Conservation (phyloP, 2,888 invertebrate genomes). For the Tigriopus californicus region DNA sequence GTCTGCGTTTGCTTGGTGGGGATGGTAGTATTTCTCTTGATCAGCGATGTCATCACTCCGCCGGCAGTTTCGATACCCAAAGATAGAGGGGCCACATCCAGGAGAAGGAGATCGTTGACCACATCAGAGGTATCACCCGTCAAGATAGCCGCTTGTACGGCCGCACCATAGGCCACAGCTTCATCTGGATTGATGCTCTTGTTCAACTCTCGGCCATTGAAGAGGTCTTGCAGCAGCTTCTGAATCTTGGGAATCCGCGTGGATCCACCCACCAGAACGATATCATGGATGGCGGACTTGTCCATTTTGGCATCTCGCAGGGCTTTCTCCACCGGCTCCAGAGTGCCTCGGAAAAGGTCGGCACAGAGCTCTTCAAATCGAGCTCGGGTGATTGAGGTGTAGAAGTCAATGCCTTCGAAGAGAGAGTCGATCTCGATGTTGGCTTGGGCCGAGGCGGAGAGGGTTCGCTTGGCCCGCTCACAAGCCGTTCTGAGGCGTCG, state of each 20-base stretch:
- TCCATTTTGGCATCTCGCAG: conserved; percentile 1
- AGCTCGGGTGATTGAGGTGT: conserved; percentile 82
- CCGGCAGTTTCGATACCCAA: conserved; percentile 18
- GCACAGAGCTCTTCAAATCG: conserved; percentile 54
- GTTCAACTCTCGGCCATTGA: conserved; percentile 9
- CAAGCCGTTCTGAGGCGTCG: conserved; percentile 76
- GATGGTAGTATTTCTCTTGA: conserved; percentile 19
- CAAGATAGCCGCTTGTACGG: conserved; percentile 33
- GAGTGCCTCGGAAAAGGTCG: conserved; percentile 34
- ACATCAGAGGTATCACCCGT: conserved; percentile 41
- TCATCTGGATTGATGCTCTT: conserved; percentile 3
- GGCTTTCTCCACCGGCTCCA: background rate
- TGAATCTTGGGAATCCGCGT: conserved; percentile 9
- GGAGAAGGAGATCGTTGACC: background rate
- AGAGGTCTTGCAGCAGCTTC: conserved; percentile 3
- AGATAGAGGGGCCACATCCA: conserved; percentile 17
- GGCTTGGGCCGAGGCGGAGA: too few relatives aligned
- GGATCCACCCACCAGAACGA: conserved; percentile 4
- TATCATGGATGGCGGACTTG: conserved; percentile 7
- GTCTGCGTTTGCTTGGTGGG: conserved; percentile 17
- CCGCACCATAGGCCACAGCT: conserved; percentile 7
- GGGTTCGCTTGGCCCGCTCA: conserved; percentile 68
- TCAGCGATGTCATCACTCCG: conserved; percentile 19
- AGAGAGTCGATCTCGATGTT: too few relatives aligned
- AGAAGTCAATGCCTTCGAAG: conserved; percentile 91